A percentile compares a stretch with the other conserved stretches of the same genome.
Evolutionary conservation across 2,888 invertebrate genomes (phyloP).

Genomic region (Sycophila texana): DNA sequence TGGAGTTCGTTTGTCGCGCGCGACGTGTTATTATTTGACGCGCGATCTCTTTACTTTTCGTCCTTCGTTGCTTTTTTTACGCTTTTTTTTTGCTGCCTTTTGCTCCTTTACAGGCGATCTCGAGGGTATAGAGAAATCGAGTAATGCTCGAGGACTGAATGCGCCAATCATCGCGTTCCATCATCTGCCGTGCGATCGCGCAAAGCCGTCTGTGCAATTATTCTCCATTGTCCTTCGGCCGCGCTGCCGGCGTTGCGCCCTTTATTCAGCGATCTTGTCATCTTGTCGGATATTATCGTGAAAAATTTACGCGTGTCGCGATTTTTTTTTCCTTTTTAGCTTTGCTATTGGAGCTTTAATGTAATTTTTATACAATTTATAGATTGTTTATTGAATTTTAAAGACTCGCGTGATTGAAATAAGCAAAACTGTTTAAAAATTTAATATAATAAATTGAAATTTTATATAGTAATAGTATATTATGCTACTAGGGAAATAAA

Average conservation of each 20-base stretch:
- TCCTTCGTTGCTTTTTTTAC: background rate
- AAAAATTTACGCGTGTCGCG: too few species aligned
- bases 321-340: too few species aligned
- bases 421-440: too few species aligned
- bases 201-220: constrained; percentile 57
- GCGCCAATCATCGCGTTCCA: constrained; percentile 60
- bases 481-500: too few species aligned
- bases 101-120: background rate
- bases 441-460: too few species aligned
- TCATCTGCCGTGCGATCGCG: constrained; percentile 3
- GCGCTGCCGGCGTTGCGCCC: background rate
- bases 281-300: background rate
- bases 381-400: too few species aligned
- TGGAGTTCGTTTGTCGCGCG: constrained; percentile 63
- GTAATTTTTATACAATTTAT: too few species aligned
- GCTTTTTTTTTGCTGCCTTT: background rate
- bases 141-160: constrained; percentile 58
- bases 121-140: background rate
- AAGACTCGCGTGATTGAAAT: too few species aligned
- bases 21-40: constrained; percentile 53
- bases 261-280: background rate
- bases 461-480: too few species aligned
- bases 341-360: too few species aligned
- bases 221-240: constrained; percentile 41
- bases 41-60: background rate